Evolutionary conservation across 2,797 vertebrate species (phyloP), one percentile per base, ranked within the genome.

Genomic region (Aselliscus stoliczkanus): DNA sequence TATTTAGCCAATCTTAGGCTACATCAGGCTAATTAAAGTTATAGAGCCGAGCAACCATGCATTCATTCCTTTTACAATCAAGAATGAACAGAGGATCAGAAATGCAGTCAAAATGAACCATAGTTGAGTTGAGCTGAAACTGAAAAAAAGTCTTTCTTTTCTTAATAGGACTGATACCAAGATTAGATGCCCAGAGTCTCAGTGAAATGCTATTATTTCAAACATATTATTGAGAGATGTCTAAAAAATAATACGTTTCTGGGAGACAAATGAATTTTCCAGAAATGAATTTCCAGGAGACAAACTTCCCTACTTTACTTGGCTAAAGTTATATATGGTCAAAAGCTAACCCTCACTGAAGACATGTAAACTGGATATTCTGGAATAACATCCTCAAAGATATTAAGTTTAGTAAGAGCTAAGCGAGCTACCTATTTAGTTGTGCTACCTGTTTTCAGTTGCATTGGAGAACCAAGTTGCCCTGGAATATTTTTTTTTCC

Each of bases 41-140:
- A n/a, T 1, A 34, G 3, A 76, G 44, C 37, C 52, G 6, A n/a
- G 0, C 2, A 83, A 64, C 3, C 6, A 11, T 47, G 21, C 1
- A 50, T 37, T 62, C 0, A 54, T 64, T 73, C 47, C 54, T 87
- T 54, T 85, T 67, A 27, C 72, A 84, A 95, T 85, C 4, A 75
- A 65, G 21, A 25, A 72, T 85, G 0, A 91, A 90, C 54, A 67
- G 7, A 47, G 12, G 11, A 60, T 62, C 3, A 73, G 11, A 25
- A 93, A 82, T 86, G 4, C 3, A 14, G 10, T 39, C 25, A 54
- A 65, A 94, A 81, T 56, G 6, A 76, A 31, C 25, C 1, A 5
- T 10, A 50, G n/a, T 1, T 27, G 9, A 83, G 9, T 79, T 73
- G 4, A 9, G 25, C 17, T 21, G 6, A 88, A 76, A 77, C 13